Evolutionary conservation across 2,888 invertebrate species (phyloP).

Genomic region (Erpobdella octoculata): DNA sequence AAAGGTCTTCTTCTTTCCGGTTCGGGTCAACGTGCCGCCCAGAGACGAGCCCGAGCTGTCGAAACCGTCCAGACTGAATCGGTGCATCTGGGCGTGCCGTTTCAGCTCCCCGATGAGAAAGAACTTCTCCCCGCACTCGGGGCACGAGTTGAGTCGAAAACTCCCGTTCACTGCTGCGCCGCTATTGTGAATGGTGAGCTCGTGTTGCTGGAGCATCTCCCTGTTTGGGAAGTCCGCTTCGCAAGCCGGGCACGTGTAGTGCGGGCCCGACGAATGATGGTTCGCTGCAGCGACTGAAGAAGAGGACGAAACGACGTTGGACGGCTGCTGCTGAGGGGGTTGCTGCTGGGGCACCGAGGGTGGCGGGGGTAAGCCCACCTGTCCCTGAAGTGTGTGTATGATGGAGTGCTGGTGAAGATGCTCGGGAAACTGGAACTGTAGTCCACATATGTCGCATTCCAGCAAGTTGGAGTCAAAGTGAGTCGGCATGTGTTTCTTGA

Average conservation of each 20-base stretch:
- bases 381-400: constrained; percentile 25
- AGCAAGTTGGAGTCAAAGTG: constrained; percentile 19
- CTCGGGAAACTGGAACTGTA: constrained; percentile 25
- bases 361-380: constrained; percentile 20
- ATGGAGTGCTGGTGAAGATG: constrained; percentile 25
- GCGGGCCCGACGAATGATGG: constrained; percentile 13
- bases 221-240: constrained; percentile 23
- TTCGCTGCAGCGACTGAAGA: no score
- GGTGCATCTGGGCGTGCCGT: constrained; percentile 26
- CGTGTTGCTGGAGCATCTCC: constrained; percentile 22
- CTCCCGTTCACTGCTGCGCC: no score
- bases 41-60: constrained; percentile 20
- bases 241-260: constrained; percentile 11
- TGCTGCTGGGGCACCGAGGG: neutral
- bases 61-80: constrained; percentile 22
- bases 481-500: constrained; percentile 25
- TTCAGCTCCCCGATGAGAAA: constrained; percentile 23
- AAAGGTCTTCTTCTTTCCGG: constrained; percentile 28
- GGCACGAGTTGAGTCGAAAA: constrained; percentile 22
- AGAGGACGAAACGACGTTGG: constrained; percentile 18
- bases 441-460: constrained; percentile 25
- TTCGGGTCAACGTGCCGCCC: constrained; percentile 16
- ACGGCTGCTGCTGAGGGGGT: constrained; percentile 1
- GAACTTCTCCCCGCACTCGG: constrained; percentile 24
- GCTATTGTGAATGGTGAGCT: neutral